A percentile compares a stretch with the other conserved stretches of the same genome.
Evolutionary conservation across 1,140 invertebrate genomes (phyloP).

Genomic region (Sycobia sp.): DNA sequence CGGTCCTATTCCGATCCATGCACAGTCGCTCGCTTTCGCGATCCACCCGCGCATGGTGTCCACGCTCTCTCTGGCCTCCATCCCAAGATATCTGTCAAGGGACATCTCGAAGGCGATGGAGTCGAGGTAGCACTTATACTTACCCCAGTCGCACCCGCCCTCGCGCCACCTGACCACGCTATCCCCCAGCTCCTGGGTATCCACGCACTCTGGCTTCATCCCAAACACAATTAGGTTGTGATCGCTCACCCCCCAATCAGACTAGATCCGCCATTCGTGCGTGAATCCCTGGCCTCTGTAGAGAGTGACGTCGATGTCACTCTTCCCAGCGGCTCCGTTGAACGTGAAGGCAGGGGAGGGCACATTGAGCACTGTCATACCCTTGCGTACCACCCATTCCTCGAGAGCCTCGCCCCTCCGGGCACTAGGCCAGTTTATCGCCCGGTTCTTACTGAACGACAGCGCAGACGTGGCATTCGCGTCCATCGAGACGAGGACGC

Average conservation of each 20-base stretch:
- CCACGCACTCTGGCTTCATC: background rate
- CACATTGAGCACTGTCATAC: slow-evolving; percentile 25
- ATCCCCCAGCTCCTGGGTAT: background rate
- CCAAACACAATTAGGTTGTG: too few relatives aligned
- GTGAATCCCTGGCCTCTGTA: background rate
- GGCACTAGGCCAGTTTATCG: background rate
- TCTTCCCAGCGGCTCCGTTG: slow-evolving; percentile 17
- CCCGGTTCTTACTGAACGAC: slow-evolving; percentile 18
- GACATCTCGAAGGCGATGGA: background rate
- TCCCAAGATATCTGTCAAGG: background rate
- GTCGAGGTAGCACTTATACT: background rate
- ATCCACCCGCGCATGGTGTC: slow-evolving; percentile 1
- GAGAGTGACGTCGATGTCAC: slow-evolving; percentile 26
- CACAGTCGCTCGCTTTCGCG: background rate
- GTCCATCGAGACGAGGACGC: slow-evolving; percentile 27
- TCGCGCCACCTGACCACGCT: background rate
- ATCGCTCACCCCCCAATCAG: too few relatives aligned
- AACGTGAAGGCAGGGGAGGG: slow-evolving; percentile 9
- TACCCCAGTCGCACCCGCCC: background rate
- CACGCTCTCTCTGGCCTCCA: background rate
- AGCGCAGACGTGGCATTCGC: slow-evolving; percentile 33
- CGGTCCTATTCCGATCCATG: too few relatives aligned
- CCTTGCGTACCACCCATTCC: background rate
- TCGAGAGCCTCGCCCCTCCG: background rate
- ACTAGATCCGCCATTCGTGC: too few relatives aligned